Evolutionary conservation across 2,797 vertebrate genomes (phyloP).

Genomic region (Leuciscus waleckii): DNA sequence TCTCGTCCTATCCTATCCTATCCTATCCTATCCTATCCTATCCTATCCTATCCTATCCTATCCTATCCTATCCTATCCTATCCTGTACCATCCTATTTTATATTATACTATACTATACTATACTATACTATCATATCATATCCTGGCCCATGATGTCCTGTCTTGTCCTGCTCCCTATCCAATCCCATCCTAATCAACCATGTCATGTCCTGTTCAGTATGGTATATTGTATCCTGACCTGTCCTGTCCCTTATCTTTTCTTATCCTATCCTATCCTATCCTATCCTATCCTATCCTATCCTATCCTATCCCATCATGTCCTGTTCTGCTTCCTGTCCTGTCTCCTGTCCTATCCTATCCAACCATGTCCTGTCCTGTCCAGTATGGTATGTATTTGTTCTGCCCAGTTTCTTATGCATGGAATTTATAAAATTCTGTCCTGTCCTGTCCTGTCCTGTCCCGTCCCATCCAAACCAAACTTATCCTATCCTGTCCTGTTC

Average conservation of each 20-base stretch:
- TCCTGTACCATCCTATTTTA: background rate
- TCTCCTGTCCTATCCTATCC: background rate
- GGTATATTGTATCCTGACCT: background rate
- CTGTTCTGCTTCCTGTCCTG: background rate
- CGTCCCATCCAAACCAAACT: background rate
- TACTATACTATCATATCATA: background rate
- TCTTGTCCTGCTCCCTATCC: no score
- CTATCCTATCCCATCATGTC: background rate
- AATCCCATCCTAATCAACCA: no score
- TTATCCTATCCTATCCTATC: background rate
- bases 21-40: no score
- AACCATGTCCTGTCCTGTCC: background rate
- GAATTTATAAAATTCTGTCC: background rate
- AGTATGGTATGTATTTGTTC: background rate
- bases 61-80: no score
- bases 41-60: no score
- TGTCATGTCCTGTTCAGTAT: background rate
- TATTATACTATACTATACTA: background rate
- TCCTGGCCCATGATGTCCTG: no score
- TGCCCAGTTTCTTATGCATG: background rate
- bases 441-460: no score
- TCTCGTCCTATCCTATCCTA: background rate
- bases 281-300: background rate
- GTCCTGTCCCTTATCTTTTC: background rate
- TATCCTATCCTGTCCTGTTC: fast-evolving